Base-by-base conservation (phyloP, 1,140 invertebrate species). In the Diachasmimorpha longicaudata region DNA sequence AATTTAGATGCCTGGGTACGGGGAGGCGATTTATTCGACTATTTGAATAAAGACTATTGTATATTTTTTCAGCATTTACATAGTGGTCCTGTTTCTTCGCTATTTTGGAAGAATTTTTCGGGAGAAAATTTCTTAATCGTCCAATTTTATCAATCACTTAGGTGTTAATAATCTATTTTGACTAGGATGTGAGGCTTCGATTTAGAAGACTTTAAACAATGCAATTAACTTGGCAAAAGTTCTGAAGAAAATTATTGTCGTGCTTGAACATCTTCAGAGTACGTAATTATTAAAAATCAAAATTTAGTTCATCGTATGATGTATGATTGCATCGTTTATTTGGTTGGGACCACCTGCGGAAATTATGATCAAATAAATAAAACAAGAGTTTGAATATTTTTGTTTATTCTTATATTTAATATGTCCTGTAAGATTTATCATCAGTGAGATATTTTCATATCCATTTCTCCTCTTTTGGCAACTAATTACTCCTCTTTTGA, bases 61-160 rank as follows among this genome's bases (percentile, higher is more conserved):
- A 81, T 85, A 85, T 85, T 85, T 84, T 85, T 84, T 80, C 81
- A 84, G 79, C 79, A 85, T 81, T 81, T 73, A 76, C 63, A 79
- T 77, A 76, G 42, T 63, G 72, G 77, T 68, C 67, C 77, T 78
- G 81, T 58, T 39, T 81, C 68, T 71, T 52, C 70, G 63, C 21
- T 31, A 48, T 48, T 48, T 71, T 48, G 14, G 14, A n/a, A n/a
- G 48, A 16, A n/a, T n/a, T 52, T 13, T 19, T 52, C 6, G 2
- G n/a, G 13, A n/a, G n/a, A n/a, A n/a, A n/a, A n/a, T n/a, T n/a
- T n/a, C n/a, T n/a, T n/a, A n/a, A n/a, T n/a, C n/a, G n/a, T 31
- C 31, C 31, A 31, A 31, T 6, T 31, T 31, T 31, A 2, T 31
- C 31, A 31, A 31, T 31, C 31, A 31, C 6, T 31, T 31, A 31